These are phyloP conservation scores for Rhyzopertha dominica DNA, from an alignment of 1,140 invertebrate genomes.

Conservation along the genomic window DNA sequence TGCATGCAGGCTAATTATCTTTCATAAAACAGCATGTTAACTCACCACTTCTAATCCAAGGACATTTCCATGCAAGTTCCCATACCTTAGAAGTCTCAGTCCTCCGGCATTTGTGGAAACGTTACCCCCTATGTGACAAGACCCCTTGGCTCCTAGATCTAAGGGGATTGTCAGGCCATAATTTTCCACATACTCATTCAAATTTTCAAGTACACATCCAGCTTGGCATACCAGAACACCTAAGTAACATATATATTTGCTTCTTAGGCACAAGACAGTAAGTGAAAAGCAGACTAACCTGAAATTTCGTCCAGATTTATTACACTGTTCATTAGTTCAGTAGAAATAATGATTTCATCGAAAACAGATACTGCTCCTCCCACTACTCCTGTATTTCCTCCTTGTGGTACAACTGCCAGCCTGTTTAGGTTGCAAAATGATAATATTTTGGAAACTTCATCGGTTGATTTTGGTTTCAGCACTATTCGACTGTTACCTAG, in stretches of 20 bases:
- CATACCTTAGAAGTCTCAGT: constrained; percentile 84
- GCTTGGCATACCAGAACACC: constrained; percentile 82
- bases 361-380: constrained; percentile 91
- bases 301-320: constrained; percentile 74
- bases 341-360: constrained; percentile 90
- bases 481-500: constrained; percentile 66
- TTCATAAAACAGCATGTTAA: no score
- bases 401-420: constrained; percentile 89
- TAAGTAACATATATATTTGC: constrained; percentile 40
- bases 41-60: constrained; percentile 87
- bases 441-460: constrained; percentile 82
- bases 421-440: constrained; percentile 76
- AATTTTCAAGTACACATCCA: constrained; percentile 84
- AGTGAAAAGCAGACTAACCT: constrained; percentile 52
- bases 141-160: constrained; percentile 96
- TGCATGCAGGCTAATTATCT: no score
- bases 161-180: constrained; percentile 85
- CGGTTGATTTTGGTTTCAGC: constrained; percentile 76
- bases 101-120: constrained; percentile 96
- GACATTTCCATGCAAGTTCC: constrained; percentile 88
- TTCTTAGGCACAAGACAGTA: background rate
- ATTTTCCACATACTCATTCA: constrained; percentile 71
- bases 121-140: constrained; percentile 96
- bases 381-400: constrained; percentile 88
- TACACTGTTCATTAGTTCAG: constrained; percentile 81